Evolutionary conservation across 1,140 invertebrate species (phyloP), one percentile per base, ranked within the genome.

Genomic region (Papilio helenus): DNA sequence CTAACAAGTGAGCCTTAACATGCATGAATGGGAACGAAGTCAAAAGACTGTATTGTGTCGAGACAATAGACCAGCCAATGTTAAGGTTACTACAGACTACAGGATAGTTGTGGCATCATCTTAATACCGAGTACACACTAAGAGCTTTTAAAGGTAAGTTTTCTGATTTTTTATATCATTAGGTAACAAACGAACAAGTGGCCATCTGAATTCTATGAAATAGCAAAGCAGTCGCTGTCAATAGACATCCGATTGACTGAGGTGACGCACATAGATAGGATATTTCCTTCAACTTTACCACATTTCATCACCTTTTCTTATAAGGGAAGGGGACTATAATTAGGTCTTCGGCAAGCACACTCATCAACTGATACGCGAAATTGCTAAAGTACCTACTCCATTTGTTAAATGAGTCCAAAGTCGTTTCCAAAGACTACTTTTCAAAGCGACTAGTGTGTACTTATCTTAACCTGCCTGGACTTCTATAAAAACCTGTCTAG

Each of bases 1-100:
- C 55, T 61, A 20, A 65, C 26, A 3, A 65, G 20, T 14, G 3
- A 26, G 23, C 23, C 23, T 26, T 26, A 23, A 23, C 55, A 26
- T 29, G 23, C 23, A 65, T 65, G 58, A 65, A 65, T 29, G 58
- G 14, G 23, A 29, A 65, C 58, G 58, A 29, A 65, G 58, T 65
- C 12, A 65, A 65, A 65, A 65, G 58, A 23, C 58, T 10, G 2
- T 10, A 26, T 65, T 65, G 58, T 65, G 23, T 65, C 18, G 23
- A 65, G 23, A 65, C 58, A 65, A 65, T 65, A 26, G 2, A 26
- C 23, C 58, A 12, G 58, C 23, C 58, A 65, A 65, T 65, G 58
- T 65, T 65, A 65, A 65, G 58, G 58, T 65, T 29, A 58, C 55
- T 58, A 65, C 23, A 26, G 2, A 26, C 58, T 65, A 12, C 18